Conservation (phyloP, 2,113 vertebrate genomes). For the Triplophysa dalaica region DNA sequence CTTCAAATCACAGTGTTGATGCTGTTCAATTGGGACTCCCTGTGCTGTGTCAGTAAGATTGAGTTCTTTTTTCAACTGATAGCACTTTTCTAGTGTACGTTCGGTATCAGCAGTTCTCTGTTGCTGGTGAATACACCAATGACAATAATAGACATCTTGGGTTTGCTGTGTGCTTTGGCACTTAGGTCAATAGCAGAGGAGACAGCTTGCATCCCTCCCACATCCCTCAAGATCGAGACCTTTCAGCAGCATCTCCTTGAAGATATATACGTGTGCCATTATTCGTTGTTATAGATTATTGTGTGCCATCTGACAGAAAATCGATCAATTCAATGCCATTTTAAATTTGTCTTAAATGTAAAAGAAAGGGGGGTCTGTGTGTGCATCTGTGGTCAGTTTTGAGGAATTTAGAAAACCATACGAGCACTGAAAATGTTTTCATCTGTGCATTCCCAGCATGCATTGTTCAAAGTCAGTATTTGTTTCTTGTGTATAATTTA, state of each 20-base stretch:
- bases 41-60: constrained; percentile 36
- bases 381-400: neutral
- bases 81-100: constrained; percentile 19
- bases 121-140: constrained; percentile 18
- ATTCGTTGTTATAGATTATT: constrained; percentile 26
- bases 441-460: neutral
- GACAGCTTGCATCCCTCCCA: constrained; percentile 10
- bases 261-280: neutral
- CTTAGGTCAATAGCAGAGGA: constrained; percentile 44
- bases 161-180: constrained; percentile 26
- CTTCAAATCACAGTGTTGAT: constrained; percentile 8
- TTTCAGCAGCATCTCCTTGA: neutral
- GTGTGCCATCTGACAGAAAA: constrained; percentile 14
- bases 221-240: neutral
- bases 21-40: neutral
- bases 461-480: too few relatives aligned
- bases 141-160: constrained; percentile 21
- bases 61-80: constrained; percentile 33
- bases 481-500: too few relatives aligned
- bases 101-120: constrained; percentile 33
- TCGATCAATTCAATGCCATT: neutral
- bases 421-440: neutral
- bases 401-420: neutral
- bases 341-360: constrained; percentile 2
- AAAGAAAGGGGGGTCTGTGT: neutral